Evolutionary conservation across 2,888 invertebrate genomes (phyloP), one percentile per base, ranked within the genome.

Genomic region (Leptopilina myrica): DNA sequence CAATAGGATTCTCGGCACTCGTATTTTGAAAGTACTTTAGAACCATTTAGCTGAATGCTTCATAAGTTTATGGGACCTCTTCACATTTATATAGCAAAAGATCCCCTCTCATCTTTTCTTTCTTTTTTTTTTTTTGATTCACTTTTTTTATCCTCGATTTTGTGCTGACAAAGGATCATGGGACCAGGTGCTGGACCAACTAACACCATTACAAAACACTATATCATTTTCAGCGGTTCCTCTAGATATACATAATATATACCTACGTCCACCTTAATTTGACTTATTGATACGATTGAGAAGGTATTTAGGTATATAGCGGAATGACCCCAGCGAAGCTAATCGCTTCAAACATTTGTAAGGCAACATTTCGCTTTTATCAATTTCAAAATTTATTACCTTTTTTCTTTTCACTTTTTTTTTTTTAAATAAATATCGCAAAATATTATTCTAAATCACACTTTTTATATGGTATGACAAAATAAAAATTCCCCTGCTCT

Each of bases 121-220:
- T 80, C 82, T 82, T 80, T 82, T 80, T 84, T 67, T 49, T 49
- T 9, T 49, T 9, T 11, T 49, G 33, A 46, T 46, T 11, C 49
- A 11, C n/a, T 43, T 49, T 49, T 49, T 49, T 11, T 49, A 49
- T 49, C 49, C 49, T 49, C 49, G 49, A 82, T 82, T 75, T 76
- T 81, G 76, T 65, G 73, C 77, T 77, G 78, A 84, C 82, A 83
- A 83, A 80, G 80, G 80, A 77, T 66, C 66, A 62, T 53, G 65
- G 73, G 79, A 73, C 84, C 84, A 84, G 81, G 84, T 84, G 85
- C 88, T 73, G 56, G 56, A 73, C 69, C 73, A 56, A 56, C 87
- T 86, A 82, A 86, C 86, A 88, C 91, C 90, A 91, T 91, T 91
- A 91, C 90, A 88, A 86, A 89, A 88, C 90, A 87, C 88, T 91